Base-by-base conservation (phyloP, 2,113 vertebrate genomes). In the Corapipo altera region DNA sequence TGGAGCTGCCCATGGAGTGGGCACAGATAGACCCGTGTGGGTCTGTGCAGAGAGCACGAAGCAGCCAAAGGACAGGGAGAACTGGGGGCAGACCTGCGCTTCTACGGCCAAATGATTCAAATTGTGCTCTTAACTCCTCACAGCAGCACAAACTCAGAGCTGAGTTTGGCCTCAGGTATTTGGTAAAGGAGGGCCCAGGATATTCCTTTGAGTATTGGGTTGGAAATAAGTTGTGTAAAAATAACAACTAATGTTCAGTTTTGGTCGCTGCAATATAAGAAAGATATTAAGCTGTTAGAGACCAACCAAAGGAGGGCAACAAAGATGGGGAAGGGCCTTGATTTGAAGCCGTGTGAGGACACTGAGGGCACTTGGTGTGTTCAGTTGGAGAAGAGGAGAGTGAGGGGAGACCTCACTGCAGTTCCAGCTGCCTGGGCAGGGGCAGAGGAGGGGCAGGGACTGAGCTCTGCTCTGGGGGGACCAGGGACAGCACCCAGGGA, bases 11-110 rank as follows among this genome's bases (percentile, higher is more conserved):
- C 4, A 0, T 5, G 28, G 21, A 57, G 8, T 9, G 41, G 80
- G 54, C 20, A 35, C 70, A 69, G 17, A n/a, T 0, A 32, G 51
- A 28, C 15, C 5, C 0, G 0, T 1, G 3, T 32, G 73, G 43
- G 39, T 39, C 83, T 64, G 8, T 33, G 48, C 65, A 71, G 52
- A 27, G 18, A 27, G 37, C 15, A 2, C 5, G 9, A 49, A 67
- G 39, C 43, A 88, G 59, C n/a, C 23, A 49, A 58, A 67, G 21
- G 49, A 12, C 30, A 51, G 57, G 24, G 33, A n/a, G 44, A n/a
- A 13, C 11, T 39, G 33, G 20, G 44, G 51, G 28, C 15, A 24
- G 37, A 70, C 3, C 5, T 43, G 77, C 12, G 1, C 80, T 65
- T 88, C 55, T 78, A 16, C 27, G 51, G n/a, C 35, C 41, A 35